phyloP scores from a whole-genome alignment of 2,888 invertebrate species.

The Caenorhabditis sp. region DNA sequence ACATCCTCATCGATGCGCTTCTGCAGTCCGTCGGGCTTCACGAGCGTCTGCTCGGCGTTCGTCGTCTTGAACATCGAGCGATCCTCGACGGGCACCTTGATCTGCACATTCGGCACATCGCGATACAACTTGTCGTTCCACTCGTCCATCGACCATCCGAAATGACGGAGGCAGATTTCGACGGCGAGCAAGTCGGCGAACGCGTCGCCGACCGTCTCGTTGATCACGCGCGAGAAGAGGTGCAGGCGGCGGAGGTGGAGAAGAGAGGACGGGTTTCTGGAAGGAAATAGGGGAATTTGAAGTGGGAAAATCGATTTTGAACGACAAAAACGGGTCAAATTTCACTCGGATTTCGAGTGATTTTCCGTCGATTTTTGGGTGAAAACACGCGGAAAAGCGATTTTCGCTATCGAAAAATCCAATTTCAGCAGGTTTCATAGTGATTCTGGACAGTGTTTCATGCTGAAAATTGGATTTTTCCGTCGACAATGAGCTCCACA shows the following conservation, averaged over 20 bases:
- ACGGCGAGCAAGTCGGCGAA: slow-evolving; percentile 96
- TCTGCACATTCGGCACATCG: slow-evolving; percentile 92
- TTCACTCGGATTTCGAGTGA: neutral
- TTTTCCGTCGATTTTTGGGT: too few relatives aligned
- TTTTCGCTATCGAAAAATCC: too few relatives aligned
- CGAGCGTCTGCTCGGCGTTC: slow-evolving; percentile 91
- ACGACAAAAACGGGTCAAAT: neutral
- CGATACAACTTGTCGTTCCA: slow-evolving; percentile 90
- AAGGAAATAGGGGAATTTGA: neutral
- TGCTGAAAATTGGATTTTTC: too few relatives aligned
- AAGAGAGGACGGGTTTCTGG: slow-evolving; percentile 7
- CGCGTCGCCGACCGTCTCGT: slow-evolving; percentile 90
- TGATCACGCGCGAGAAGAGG: slow-evolving; percentile 76
- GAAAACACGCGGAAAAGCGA: too few relatives aligned
- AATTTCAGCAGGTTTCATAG: too few relatives aligned
- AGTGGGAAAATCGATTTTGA: neutral
- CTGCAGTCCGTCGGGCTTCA: slow-evolving; percentile 88
- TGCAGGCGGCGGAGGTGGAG: slow-evolving; percentile 56
- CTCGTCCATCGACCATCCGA: slow-evolving; percentile 89
- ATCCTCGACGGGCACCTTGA: slow-evolving; percentile 92
- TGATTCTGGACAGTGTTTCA: too few relatives aligned
- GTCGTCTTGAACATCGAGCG: slow-evolving; percentile 91
- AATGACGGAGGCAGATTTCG: slow-evolving; percentile 91
- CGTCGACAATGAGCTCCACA: too few relatives aligned
- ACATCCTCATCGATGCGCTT: slow-evolving; percentile 89